Evolutionary conservation across 2,888 invertebrate genomes (phyloP).

Genomic region (Latrodectus hesperus): DNA sequence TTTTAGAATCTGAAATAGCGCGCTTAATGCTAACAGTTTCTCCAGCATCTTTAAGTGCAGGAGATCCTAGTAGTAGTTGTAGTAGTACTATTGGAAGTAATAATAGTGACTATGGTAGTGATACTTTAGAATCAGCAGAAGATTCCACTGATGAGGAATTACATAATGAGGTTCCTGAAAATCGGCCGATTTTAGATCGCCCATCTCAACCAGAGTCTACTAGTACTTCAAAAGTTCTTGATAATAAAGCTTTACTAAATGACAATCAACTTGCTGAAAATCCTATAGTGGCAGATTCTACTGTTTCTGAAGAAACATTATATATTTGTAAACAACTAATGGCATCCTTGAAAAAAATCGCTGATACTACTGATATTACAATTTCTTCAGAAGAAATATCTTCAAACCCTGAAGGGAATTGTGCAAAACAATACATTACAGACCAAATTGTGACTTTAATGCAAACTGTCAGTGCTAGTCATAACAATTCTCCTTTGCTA

Average conservation of each 20-base stretch:
- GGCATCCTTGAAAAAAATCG: constrained; percentile 82
- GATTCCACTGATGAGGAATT: constrained; percentile 68
- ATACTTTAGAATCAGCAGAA: constrained; percentile 70
- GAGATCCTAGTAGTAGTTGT: constrained; percentile 68
- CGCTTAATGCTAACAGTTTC: constrained; percentile 71
- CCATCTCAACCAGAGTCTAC: constrained; percentile 24
- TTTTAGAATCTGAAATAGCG: constrained; percentile 70
- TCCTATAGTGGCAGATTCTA: constrained; percentile 17
- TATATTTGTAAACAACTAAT: constrained; percentile 91
- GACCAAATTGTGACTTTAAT: constrained; percentile 71
- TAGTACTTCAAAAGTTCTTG: background rate
- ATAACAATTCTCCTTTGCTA: constrained; percentile 65
- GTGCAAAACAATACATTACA: constrained; percentile 70
- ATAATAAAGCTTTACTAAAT: background rate
- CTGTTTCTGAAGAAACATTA: constrained; percentile 83
- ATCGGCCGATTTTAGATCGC: constrained; percentile 30
- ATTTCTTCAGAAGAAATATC: constrained; percentile 23
- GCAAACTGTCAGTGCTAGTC: constrained; percentile 70
- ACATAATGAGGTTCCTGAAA: constrained; percentile 33
- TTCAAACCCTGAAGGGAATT: constrained; percentile 59
- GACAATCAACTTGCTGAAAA: constrained; percentile 18
- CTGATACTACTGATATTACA: constrained; percentile 73
- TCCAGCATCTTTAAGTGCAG: constrained; percentile 68
- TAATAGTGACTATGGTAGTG: constrained; percentile 71
- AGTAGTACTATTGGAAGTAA: constrained; percentile 70